Conservation (phyloP, 2,797 vertebrate genomes). For the Alauda arvensis region DNA sequence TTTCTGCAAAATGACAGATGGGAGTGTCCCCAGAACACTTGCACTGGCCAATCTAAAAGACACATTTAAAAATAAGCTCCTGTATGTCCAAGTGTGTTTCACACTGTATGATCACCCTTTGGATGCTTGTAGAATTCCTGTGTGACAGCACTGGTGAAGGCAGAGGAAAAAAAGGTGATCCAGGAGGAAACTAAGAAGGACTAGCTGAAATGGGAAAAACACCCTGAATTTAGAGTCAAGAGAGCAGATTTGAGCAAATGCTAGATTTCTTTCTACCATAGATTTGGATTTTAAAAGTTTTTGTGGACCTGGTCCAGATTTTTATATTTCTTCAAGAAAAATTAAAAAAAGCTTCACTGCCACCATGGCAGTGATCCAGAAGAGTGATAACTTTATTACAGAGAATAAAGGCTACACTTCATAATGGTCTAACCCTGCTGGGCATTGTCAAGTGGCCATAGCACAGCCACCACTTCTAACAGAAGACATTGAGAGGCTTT, state of each 20-base stretch:
- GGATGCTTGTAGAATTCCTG: neutral
- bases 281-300: neutral
- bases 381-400: neutral
- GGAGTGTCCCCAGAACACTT: neutral
- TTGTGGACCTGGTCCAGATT: neutral
- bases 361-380: neutral
- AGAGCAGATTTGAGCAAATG: neutral
- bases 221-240: neutral
- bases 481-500: neutral
- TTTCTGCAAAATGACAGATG: neutral
- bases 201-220: rapidly evolving
- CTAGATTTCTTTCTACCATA: neutral
- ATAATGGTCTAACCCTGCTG: neutral
- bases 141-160: neutral
- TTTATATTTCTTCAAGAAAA: neutral
- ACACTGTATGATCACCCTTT: rapidly evolving
- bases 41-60: neutral
- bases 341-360: neutral
- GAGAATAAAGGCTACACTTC: neutral
- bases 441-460: neutral
- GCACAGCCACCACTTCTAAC: rapidly evolving
- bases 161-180: neutral
- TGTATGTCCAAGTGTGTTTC: neutral
- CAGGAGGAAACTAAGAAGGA: neutral
- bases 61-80: neutral